Percentiles rank a stretch among this genome's conserved stretches.
These are phyloP conservation scores for Drosophila limbata DNA, from an alignment of 2,888 invertebrate genomes.

Conservation along the genomic window DNA sequence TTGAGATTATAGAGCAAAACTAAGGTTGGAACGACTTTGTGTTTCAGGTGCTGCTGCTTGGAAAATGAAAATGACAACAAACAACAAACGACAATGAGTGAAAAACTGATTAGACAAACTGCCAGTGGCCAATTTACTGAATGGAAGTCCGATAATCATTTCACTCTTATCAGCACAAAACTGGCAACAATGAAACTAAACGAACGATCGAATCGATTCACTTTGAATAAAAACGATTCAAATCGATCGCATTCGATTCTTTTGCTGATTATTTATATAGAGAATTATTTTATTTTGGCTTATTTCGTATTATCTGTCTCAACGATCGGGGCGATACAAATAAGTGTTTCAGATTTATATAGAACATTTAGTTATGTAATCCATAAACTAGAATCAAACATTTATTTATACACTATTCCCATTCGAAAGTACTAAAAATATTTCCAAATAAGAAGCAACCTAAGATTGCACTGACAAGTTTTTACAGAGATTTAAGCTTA, in stretches of 20 bases:
- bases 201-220: slow-evolving; percentile 14
- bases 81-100: slow-evolving; percentile 49
- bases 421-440: background rate
- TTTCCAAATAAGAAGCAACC: background rate
- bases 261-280: background rate
- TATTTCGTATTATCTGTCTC: slow-evolving; percentile 33
- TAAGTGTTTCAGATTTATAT: slow-evolving; percentile 30
- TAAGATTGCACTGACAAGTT: background rate
- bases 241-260: slow-evolving; percentile 8
- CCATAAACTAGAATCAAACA: background rate
- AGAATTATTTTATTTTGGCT: background rate
- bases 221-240: slow-evolving; percentile 1
- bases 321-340: slow-evolving; percentile 43
- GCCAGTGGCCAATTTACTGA: slow-evolving; percentile 73
- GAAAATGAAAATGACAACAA: slow-evolving; percentile 45
- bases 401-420: background rate
- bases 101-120: slow-evolving; percentile 49
- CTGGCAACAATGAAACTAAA: slow-evolving; percentile 63
- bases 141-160: slow-evolving; percentile 64
- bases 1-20: slow-evolving; percentile 2
- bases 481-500: background rate
- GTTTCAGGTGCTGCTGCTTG: slow-evolving; percentile 24
- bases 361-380: background rate
- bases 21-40: slow-evolving; percentile 1
- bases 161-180: slow-evolving; percentile 59